phyloP scores from a whole-genome alignment of 2,888 invertebrate species.

The Argyresthia goedartella region DNA sequence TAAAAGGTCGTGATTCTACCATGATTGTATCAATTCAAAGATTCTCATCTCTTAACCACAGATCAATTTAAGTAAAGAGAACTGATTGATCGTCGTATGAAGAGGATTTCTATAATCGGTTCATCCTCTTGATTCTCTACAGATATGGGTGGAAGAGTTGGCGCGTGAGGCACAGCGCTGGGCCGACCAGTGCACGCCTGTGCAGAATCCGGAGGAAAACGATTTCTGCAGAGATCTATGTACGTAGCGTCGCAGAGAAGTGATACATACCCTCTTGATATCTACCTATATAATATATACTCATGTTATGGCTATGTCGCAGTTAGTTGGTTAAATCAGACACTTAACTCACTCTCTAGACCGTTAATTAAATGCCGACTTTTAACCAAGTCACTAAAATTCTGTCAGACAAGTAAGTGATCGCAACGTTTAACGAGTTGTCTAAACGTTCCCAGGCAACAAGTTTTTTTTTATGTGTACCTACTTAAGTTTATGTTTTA shows the following conservation, averaged over 20 bases:
- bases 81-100: too few species aligned
- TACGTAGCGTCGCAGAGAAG: slow-evolving; percentile 21
- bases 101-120: too few species aligned
- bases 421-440: too few species aligned
- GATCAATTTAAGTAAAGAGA: background rate
- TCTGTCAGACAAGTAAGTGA: background rate
- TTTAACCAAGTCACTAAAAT: background rate
- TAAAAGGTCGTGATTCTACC: background rate
- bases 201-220: slow-evolving; percentile 31
- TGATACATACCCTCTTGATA: background rate
- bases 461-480: too few species aligned
- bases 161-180: slow-evolving; percentile 51
- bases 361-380: too few species aligned
- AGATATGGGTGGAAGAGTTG: slow-evolving; percentile 58
- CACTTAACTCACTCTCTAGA: too few species aligned
- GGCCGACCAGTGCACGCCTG: slow-evolving; percentile 53
- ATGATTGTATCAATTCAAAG: background rate
- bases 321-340: too few species aligned
- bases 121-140: background rate
- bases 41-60: background rate
- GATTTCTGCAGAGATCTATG: slow-evolving; percentile 53
- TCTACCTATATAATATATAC: background rate
- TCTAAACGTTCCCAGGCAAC: too few species aligned
- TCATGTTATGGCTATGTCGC: background rate
- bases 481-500: too few species aligned